Percentiles rank a stretch among this genome's conserved stretches.
These are phyloP conservation scores for Charadrius vociferus DNA, from an alignment of 2,113 vertebrate genomes.

Conservation along the genomic window DNA sequence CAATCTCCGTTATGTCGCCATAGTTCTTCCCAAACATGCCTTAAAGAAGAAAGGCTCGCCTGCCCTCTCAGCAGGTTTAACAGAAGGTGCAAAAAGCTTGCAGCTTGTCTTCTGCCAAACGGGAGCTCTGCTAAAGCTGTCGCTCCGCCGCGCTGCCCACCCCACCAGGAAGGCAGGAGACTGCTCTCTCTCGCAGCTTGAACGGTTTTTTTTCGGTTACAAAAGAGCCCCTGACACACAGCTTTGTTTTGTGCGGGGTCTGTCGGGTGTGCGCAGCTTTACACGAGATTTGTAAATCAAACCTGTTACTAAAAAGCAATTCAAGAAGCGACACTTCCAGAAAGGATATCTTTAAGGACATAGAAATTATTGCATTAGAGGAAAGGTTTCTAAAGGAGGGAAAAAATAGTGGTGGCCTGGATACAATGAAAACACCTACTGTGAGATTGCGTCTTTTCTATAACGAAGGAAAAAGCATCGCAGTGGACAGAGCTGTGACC, in stretches of 20 bases:
- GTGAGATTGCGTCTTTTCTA: background rate
- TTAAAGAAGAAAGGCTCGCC: background rate
- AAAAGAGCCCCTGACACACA: background rate
- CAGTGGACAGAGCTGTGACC: background rate
- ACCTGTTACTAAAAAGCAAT: background rate
- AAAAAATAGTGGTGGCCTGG: slow-evolving; percentile 5
- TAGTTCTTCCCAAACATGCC: background rate
- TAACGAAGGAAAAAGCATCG: background rate
- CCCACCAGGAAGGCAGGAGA: background rate
- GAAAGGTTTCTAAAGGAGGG: slow-evolving; percentile 2
- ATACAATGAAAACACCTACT: slow-evolving; percentile 17
- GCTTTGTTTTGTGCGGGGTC: background rate
- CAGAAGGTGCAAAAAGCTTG: background rate
- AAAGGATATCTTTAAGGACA: background rate
- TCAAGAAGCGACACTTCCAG: background rate
- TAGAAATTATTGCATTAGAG: background rate
- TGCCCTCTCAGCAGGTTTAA: background rate
- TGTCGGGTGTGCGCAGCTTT: rapidly evolving
- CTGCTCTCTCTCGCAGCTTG: background rate
- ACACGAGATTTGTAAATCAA: background rate
- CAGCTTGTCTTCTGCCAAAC: background rate
- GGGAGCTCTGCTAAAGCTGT: background rate
- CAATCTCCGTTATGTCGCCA: background rate
- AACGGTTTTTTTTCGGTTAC: background rate
- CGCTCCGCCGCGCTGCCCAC: background rate